Evolutionary conservation across 1,140 invertebrate genomes (phyloP).

Genomic region (Trinorchestia longiramus): DNA sequence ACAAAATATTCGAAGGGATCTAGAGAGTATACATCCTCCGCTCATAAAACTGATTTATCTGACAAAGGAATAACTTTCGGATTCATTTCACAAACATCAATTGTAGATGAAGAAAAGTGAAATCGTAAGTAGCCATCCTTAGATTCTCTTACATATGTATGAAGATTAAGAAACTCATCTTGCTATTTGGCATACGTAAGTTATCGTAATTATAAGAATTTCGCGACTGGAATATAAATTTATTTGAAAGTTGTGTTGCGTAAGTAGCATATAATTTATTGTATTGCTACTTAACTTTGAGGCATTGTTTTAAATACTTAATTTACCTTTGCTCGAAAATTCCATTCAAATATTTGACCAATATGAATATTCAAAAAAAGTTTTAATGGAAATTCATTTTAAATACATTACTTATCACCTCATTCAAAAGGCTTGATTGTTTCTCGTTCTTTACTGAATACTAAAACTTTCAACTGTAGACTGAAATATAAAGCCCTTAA

Average conservation of each 20-base stretch:
- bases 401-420: too few relatives aligned
- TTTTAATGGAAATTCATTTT: too few relatives aligned
- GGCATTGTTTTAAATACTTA: too few relatives aligned
- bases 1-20: neutral
- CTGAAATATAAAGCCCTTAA: neutral
- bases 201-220: neutral
- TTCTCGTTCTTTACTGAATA: neutral
- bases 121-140: neutral
- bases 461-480: neutral
- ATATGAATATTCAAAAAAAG: too few relatives aligned
- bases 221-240: neutral
- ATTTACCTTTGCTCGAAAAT: too few relatives aligned
- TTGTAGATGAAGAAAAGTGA: neutral
- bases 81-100: neutral
- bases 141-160: neutral
- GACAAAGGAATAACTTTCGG: neutral
- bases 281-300: too few relatives aligned
- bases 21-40: neutral
- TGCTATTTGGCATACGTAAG: neutral
- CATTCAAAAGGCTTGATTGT: too few relatives aligned
- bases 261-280: neutral
- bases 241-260: neutral
- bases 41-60: neutral
- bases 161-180: neutral
- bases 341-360: too few relatives aligned